A percentile compares a stretch with the other conserved stretches of the same genome.
Conservation (phyloP, 2,113 vertebrate genomes). For the Dipodomys stephensi region DNA sequence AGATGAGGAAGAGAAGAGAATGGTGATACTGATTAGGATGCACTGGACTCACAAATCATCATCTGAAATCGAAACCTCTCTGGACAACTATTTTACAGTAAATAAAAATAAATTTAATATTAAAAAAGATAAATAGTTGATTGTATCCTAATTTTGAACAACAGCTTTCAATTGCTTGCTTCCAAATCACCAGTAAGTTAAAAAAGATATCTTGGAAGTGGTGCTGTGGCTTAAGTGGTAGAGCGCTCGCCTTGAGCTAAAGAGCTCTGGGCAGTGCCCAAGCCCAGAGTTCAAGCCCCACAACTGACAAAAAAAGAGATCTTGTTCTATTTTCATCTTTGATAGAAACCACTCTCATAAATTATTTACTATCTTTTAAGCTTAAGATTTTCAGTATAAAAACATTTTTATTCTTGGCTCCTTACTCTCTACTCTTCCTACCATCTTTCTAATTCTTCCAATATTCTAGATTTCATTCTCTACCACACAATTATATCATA, state of each 20-base stretch:
- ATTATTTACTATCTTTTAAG: not conserved
- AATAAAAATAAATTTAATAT: too few relatives aligned
- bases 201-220: not conserved
- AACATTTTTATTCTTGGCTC: conserved; percentile 33
- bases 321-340: not conserved
- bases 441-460: not conserved
- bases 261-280: too few relatives aligned
- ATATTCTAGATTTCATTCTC: not conserved
- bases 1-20: too few relatives aligned
- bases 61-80: too few relatives aligned
- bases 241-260: too few relatives aligned
- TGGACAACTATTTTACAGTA: too few relatives aligned
- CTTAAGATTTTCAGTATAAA: not conserved
- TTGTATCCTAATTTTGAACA: not conserved
- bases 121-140: not conserved
- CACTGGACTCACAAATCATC: too few relatives aligned
- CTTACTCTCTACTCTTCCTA: not conserved
- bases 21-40: too few relatives aligned
- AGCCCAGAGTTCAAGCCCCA: too few relatives aligned
- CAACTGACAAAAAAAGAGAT: not conserved
- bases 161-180: not conserved
- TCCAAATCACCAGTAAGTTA: conserved; percentile 47
- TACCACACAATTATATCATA: not conserved
- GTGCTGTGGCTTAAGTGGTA: too few relatives aligned
- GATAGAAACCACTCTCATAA: not conserved